Conservation (phyloP, 2,888 invertebrate species). For the Marronus borbonicus region DNA sequence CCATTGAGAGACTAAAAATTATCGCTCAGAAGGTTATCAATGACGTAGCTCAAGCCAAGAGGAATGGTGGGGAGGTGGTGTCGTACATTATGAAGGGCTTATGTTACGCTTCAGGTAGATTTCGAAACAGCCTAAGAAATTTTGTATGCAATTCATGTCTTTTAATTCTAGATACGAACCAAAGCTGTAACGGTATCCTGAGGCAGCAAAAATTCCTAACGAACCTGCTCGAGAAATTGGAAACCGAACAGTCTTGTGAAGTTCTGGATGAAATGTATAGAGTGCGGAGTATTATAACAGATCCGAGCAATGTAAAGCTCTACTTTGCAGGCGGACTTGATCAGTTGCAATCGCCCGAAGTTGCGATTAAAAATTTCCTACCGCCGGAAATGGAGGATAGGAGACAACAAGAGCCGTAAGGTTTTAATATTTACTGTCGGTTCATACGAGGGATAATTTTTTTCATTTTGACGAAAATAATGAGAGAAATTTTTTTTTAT, state of each 20-base stretch:
- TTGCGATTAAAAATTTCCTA: constrained; percentile 50
- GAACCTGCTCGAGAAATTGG: constrained; percentile 76
- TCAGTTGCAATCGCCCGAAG: constrained; percentile 70
- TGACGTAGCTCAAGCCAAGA: constrained; percentile 83
- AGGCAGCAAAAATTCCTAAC: constrained; percentile 85
- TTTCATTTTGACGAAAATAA: no score
- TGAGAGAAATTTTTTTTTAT: no score
- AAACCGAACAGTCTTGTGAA: constrained; percentile 70
- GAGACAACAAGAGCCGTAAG: constrained; percentile 51
- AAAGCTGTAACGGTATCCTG: constrained; percentile 80
- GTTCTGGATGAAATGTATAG: constrained; percentile 74
- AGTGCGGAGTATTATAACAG: constrained; percentile 75
- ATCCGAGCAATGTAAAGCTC: constrained; percentile 76
- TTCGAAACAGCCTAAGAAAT: neutral
- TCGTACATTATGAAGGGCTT: constrained; percentile 76
- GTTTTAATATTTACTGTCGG: no score
- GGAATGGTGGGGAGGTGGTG: constrained; percentile 81
- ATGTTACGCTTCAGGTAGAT: constrained; percentile 74
- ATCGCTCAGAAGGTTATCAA: constrained; percentile 87
- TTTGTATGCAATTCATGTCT: neutral
- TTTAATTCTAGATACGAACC: constrained; percentile 78
- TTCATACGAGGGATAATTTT: no score
- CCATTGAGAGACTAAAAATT: constrained; percentile 82
- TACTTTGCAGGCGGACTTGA: constrained; percentile 83
- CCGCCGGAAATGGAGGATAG: constrained; percentile 50